Percentiles rank a stretch among this genome's conserved stretches.
These are phyloP conservation scores for Chymomyza fuscimana DNA, from an alignment of 2,888 invertebrate genomes.

Conservation along the genomic window DNA sequence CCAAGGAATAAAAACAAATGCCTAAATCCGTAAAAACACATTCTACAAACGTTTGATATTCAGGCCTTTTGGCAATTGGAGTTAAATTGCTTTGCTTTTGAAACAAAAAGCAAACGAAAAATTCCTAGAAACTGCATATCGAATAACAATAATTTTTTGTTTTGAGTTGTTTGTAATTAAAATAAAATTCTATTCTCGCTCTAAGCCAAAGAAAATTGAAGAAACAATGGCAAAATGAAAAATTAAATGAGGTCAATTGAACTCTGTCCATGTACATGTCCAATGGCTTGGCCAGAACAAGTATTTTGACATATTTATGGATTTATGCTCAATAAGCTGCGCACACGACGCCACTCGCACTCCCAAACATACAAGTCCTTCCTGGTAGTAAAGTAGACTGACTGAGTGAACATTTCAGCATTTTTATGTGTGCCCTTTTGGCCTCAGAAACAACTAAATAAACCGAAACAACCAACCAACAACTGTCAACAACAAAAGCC, in stretches of 20 bases:
- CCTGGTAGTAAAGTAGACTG: background rate
- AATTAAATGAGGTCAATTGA: constrained; percentile 47
- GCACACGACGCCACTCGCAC: constrained; percentile 31
- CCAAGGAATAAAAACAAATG: too few relatives aligned
- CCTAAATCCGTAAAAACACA: too few relatives aligned
- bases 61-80: constrained; percentile 5
- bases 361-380: background rate
- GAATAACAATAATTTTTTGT: constrained; percentile 19
- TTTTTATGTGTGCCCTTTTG: constrained; percentile 44
- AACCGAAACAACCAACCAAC: constrained; percentile 40
- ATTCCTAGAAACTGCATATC: background rate
- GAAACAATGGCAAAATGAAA: background rate
- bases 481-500: constrained; percentile 38
- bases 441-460: constrained; percentile 40
- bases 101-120: background rate
- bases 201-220: constrained; percentile 2
- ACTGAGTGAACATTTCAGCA: constrained; percentile 38
- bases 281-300: constrained; percentile 40
- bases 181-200: constrained; percentile 32
- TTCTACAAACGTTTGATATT: background rate
- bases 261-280: constrained; percentile 26
- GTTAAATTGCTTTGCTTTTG: constrained; percentile 6
- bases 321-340: constrained; percentile 49
- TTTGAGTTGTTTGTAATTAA: constrained; percentile 32
- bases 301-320: constrained; percentile 58